phyloP scores from a whole-genome alignment of 2,113 vertebrate species.

The Monopterus albus region DNA sequence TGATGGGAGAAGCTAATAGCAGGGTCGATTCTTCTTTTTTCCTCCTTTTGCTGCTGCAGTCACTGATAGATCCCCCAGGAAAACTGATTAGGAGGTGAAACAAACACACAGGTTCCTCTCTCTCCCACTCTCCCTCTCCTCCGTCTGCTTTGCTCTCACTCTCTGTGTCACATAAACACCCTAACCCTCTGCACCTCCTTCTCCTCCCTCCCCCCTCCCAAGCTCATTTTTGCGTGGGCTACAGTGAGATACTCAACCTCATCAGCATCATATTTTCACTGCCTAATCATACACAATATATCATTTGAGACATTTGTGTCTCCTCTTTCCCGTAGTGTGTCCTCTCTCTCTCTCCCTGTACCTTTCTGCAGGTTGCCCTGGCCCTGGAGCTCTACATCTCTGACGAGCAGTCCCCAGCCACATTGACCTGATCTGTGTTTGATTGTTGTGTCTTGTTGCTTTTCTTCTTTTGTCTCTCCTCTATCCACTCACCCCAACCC shows the following conservation, averaged over 20 bases:
- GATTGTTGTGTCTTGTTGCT: too few species aligned
- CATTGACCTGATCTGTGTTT: too few species aligned
- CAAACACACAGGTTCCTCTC: slow-evolving; percentile 61
- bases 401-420: too few species aligned
- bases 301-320: too few species aligned
- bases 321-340: too few species aligned
- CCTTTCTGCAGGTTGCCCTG: too few species aligned
- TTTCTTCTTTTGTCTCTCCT: too few species aligned
- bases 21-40: slow-evolving; percentile 27
- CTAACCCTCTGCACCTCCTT: slow-evolving; percentile 22
- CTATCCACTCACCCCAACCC: too few species aligned
- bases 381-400: too few species aligned
- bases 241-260: slow-evolving; percentile 35
- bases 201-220: slow-evolving; percentile 18
- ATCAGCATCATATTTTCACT: slow-evolving; percentile 35
- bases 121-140: slow-evolving; percentile 24
- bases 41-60: slow-evolving; percentile 65
- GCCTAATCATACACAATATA: slow-evolving; percentile 52
- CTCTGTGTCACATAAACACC: slow-evolving; percentile 65
- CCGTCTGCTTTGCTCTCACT: slow-evolving; percentile 47
- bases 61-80: slow-evolving; percentile 67
- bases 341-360: too few species aligned
- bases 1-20: slow-evolving; percentile 34
- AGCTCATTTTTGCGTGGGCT: slow-evolving; percentile 59
- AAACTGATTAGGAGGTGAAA: slow-evolving; percentile 79